Conservation (phyloP, 2,888 invertebrate species). For the Lycaena phlaeas region DNA sequence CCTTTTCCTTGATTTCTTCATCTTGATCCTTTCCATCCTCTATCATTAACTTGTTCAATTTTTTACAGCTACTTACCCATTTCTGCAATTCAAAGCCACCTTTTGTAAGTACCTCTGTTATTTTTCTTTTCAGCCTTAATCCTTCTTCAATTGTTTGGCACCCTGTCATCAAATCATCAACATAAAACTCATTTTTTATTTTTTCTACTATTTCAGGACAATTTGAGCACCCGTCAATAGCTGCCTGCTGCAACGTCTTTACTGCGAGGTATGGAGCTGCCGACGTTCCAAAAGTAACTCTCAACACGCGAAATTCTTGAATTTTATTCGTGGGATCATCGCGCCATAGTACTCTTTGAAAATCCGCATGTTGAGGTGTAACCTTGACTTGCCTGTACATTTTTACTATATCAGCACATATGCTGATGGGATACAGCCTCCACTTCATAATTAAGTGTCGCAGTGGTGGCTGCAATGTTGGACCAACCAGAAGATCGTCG, state of each 20-base stretch:
- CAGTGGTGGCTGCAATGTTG: slow-evolving; percentile 17
- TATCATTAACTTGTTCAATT: not conserved
- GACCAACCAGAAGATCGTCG: slow-evolving; percentile 16
- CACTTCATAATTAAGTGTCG: slow-evolving; percentile 14
- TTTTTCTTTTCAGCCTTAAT: not conserved
- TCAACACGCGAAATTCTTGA: not conserved
- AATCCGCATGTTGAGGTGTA: slow-evolving; percentile 8
- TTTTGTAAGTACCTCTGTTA: slow-evolving; percentile 13
- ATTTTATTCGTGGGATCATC: not conserved
- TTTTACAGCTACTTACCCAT: not conserved
- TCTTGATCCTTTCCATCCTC: too few species aligned
- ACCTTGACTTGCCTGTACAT: slow-evolving; percentile 17
- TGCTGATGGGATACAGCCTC: slow-evolving; percentile 10
- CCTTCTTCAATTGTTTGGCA: not conserved
- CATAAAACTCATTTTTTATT: too few species aligned
- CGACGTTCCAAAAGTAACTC: slow-evolving; percentile 6
- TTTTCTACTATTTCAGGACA: slow-evolving; percentile 1
- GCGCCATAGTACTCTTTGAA: slow-evolving; percentile 17
- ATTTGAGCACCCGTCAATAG: not conserved
- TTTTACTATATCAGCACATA: slow-evolving; percentile 15
- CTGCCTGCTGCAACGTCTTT: not conserved
- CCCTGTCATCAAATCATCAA: slow-evolving; percentile 1
- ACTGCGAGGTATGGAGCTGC: slow-evolving; percentile 8
- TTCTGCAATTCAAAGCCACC: not conserved
- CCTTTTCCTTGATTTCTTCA: too few species aligned